Conservation (phyloP, 2,797 vertebrate species). For the Alcedo quadribrachys region DNA sequence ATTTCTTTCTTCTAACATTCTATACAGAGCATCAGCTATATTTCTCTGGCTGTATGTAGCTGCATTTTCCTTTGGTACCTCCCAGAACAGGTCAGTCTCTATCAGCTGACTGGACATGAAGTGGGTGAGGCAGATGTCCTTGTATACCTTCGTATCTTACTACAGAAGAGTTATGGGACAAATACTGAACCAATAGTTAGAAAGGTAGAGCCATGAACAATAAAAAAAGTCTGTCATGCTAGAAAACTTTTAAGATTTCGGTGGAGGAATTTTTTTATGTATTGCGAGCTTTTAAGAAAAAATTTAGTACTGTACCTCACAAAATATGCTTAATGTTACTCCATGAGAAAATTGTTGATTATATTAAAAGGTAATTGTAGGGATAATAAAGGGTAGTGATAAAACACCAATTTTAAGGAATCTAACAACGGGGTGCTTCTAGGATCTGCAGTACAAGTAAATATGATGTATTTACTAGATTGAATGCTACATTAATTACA, state of each 20-base stretch:
- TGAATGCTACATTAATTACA: constrained; percentile 39
- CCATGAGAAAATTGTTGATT: not conserved
- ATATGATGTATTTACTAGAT: not conserved
- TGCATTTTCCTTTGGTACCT: not conserved
- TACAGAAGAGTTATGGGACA: not conserved
- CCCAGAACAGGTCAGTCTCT: not conserved
- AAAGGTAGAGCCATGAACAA: not conserved
- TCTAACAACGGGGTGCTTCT: not conserved
- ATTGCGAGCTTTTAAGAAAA: not conserved
- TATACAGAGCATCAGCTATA: not conserved
- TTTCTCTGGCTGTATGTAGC: not conserved
- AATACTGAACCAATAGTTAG: not conserved
- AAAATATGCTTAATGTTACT: not conserved
- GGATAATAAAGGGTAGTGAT: not conserved
- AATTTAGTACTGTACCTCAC: not conserved
- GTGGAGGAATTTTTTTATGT: not conserved
- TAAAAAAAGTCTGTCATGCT: not conserved
- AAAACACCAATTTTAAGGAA: not conserved
- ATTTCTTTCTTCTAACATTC: not conserved
- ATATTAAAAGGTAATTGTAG: not conserved
- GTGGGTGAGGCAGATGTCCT: not conserved
- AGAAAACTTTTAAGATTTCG: not conserved
- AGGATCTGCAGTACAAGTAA: not conserved
- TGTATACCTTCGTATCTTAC: not conserved
- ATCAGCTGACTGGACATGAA: not conserved